Evolutionary conservation across 2,797 vertebrate genomes (phyloP).

Genomic region (Alauda arvensis): DNA sequence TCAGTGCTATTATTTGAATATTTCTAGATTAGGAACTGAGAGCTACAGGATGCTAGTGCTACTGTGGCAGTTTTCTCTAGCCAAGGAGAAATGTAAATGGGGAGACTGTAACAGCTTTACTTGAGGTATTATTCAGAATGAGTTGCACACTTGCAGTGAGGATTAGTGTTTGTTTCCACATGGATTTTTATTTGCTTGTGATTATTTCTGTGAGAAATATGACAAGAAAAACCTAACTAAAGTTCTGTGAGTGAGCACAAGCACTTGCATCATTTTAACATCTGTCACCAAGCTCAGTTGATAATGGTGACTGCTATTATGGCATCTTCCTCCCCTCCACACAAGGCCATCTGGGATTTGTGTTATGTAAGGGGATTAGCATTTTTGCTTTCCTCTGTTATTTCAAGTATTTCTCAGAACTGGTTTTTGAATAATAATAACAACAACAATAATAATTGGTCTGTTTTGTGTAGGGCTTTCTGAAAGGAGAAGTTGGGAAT

Average conservation of each 20-base stretch:
- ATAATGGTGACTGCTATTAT: slow-evolving; percentile 55
- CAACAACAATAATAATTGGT: slow-evolving; percentile 58
- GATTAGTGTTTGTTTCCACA: neutral
- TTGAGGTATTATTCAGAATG: slow-evolving; percentile 38
- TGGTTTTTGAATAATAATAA: slow-evolving; percentile 65
- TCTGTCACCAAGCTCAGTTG: slow-evolving; percentile 53
- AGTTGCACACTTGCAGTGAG: slow-evolving; percentile 3
- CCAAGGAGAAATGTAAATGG: neutral
- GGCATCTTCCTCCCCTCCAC: slow-evolving; percentile 56
- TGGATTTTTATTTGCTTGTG: slow-evolving; percentile 12
- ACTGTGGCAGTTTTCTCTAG: slow-evolving; percentile 2
- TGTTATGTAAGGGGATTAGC: slow-evolving; percentile 65
- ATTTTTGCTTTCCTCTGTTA: slow-evolving; percentile 65
- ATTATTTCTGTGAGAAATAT: slow-evolving; percentile 18
- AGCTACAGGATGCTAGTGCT: neutral
- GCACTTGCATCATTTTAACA: slow-evolving; percentile 50
- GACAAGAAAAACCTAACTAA: slow-evolving; percentile 25
- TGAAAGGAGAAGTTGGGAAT: slow-evolving; percentile 51
- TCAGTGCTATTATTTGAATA: neutral
- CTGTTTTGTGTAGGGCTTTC: slow-evolving; percentile 50
- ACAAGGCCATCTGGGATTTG: slow-evolving; percentile 71
- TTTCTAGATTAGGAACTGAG: neutral
- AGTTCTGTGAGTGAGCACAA: slow-evolving; percentile 31
- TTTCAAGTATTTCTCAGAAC: slow-evolving; percentile 72
- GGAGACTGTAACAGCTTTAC: slow-evolving; percentile 1